phyloP scores from a whole-genome alignment of 2,113 vertebrate genomes.

The Cacatua alba region DNA sequence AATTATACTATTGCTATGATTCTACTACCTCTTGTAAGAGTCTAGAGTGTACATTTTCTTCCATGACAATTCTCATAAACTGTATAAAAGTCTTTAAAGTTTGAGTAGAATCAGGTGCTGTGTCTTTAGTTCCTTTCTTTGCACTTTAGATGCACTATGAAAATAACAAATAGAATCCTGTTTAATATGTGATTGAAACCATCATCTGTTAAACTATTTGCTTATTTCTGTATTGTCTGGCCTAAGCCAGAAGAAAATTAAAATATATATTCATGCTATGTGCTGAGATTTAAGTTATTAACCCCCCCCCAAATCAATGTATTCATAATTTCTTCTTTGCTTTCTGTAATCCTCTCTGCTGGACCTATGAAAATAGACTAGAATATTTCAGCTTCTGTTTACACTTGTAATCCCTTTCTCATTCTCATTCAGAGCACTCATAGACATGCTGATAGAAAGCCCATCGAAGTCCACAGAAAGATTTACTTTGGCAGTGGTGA shows the following conservation, averaged over 20 bases:
- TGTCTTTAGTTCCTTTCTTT: neutral
- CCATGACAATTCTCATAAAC: neutral
- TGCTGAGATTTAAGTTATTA: slow-evolving; percentile 38
- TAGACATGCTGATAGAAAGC: neutral
- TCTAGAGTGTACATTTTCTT: neutral
- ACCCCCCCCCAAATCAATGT: neutral
- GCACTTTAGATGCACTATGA: neutral
- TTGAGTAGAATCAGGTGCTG: neutral
- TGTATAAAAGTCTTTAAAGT: neutral
- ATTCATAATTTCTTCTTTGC: slow-evolving; percentile 47
- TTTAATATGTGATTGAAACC: slow-evolving; percentile 20
- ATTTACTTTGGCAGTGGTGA: neutral
- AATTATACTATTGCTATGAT: neutral
- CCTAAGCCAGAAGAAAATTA: slow-evolving; percentile 29
- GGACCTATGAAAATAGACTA: slow-evolving; percentile 42
- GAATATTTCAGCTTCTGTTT: slow-evolving; percentile 47
- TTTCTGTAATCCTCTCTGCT: slow-evolving; percentile 46
- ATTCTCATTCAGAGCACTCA: slow-evolving; percentile 24
- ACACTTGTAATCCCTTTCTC: neutral
- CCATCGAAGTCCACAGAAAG: neutral
- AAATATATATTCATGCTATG: slow-evolving; percentile 37
- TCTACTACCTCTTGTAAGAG: neutral
- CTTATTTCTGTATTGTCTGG: neutral
- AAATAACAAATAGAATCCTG: neutral
- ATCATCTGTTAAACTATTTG: slow-evolving; percentile 1